phyloP scores from a whole-genome alignment of 2,797 vertebrate genomes.

The Lerista edwardsae region DNA sequence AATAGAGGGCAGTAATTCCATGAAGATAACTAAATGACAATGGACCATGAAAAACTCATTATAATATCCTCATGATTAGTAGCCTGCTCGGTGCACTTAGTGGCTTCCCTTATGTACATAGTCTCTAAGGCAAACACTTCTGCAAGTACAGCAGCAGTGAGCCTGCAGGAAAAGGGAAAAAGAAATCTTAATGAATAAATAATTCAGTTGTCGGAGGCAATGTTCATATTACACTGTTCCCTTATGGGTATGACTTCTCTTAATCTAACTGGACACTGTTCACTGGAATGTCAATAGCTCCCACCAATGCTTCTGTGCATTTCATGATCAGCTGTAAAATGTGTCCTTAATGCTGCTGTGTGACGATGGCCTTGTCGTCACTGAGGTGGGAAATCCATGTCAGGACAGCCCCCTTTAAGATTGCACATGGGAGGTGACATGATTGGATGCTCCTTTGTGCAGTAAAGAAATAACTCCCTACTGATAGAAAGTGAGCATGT shows the following conservation, averaged over 20 bases:
- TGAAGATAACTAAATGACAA: conserved; percentile 42
- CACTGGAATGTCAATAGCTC: conserved; percentile 81
- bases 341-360: background rate
- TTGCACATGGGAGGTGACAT: background rate
- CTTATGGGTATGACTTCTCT: conserved; percentile 84
- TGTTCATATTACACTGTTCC: conserved; percentile 74
- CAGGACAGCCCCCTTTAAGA: background rate
- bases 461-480: background rate
- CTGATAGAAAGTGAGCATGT: background rate
- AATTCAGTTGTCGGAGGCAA: conserved; percentile 43
- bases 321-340: background rate
- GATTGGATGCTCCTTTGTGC: background rate
- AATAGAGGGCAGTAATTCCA: conserved; percentile 36
- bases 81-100: conserved; percentile 23
- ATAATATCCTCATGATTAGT: conserved; percentile 34
- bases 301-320: background rate
- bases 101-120: conserved; percentile 11
- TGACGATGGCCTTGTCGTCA: background rate
- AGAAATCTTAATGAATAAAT: conserved; percentile 52
- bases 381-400: background rate
- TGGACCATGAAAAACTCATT: conserved; percentile 40
- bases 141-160: conserved; percentile 33
- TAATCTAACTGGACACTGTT: conserved; percentile 73
- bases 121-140: conserved; percentile 52
- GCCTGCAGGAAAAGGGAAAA: background rate